phyloP scores from a whole-genome alignment of 2,888 invertebrate genomes.

The Mycalesis mineus region DNA sequence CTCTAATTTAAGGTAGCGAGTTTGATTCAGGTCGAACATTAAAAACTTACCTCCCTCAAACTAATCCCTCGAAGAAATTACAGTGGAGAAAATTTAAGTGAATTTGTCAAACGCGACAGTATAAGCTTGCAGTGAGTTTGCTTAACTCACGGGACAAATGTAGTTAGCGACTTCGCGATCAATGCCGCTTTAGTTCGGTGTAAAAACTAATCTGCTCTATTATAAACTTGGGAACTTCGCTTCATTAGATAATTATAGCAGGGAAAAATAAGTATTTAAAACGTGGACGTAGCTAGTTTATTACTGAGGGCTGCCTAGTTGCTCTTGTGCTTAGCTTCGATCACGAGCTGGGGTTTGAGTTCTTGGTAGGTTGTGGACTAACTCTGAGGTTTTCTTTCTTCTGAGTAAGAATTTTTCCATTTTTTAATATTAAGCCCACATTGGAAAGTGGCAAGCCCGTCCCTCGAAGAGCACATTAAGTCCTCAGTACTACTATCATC shows the following conservation, averaged over 20 bases:
- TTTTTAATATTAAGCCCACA: no score
- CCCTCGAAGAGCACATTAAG: no score
- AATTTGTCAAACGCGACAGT: slow-evolving; percentile 67
- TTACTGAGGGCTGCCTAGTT: no score
- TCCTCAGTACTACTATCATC: no score
- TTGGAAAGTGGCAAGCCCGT: no score
- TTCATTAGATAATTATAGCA: not conserved
- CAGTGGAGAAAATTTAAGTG: slow-evolving; percentile 64
- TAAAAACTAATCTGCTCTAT: slow-evolving; percentile 1
- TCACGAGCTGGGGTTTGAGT: no score
- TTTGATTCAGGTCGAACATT: not conserved
- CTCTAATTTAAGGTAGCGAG: not conserved
- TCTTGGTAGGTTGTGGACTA: no score
- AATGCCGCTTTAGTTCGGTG: slow-evolving; percentile 10
- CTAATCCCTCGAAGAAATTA: slow-evolving; percentile 3
- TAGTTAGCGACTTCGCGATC: slow-evolving; percentile 19
- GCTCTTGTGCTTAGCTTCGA: no score
- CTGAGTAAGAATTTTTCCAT: no score
- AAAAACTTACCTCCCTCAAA: not conserved
- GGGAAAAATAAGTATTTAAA: not conserved
- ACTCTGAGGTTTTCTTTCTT: no score
- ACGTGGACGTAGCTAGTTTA: no score
- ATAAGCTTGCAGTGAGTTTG: slow-evolving; percentile 52
- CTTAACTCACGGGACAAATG: slow-evolving; percentile 27
- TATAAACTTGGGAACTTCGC: not conserved